Base-by-base conservation (phyloP, 2,113 vertebrate genomes). In the Dasyornis broadbenti region DNA sequence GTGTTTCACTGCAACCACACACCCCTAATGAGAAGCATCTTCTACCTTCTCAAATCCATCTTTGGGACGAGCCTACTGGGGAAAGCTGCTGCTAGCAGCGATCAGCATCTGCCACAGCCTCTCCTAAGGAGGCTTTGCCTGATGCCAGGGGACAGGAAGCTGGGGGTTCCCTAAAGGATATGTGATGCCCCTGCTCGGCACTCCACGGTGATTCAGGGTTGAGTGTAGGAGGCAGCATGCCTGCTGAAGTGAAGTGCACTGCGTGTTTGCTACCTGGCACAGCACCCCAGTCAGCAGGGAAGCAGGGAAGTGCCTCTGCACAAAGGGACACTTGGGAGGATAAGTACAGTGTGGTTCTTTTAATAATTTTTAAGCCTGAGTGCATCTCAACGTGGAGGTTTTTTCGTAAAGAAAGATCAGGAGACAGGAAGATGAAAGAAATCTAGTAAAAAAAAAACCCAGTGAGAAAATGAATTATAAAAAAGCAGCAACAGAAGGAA, bases 21-120 rank as follows among this genome's bases (percentile, higher is more conserved):
- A 7, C 50, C 19, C 15, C 3, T 42, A 52, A 80, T 0, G 0
- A 65, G 78, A 78, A 69, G 65, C 4, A 3, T 40, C 75, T 73
- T 86, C 59, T 1, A 0, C 60, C 64, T 83, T 85, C 75, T 82
- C 31, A 37, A 37, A 60, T 37, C 35, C 23, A 20, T 75, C 73
- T 50, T n/a, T 1, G 7, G 17, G 64, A 22, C 0, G 0, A 83
- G 64, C 47, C 45, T 42, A 6, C 9, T 0, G 0, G 7, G 26
- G 39, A 24, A 69, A 54, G 66, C 53, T 50, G 49, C 90, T 84
- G 47, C 45, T 42, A 5, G 60, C 65, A 78, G 65, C 2, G 4
- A 13, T 70, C 13, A 4, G 27, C 13, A 0, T 66, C 59, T 53
- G 49, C 64, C 8, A 1, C 27, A 21, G 42, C 59, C 40, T 69